Base-by-base conservation (phyloP, 2,888 invertebrate genomes). In the Tachina lurida region DNA sequence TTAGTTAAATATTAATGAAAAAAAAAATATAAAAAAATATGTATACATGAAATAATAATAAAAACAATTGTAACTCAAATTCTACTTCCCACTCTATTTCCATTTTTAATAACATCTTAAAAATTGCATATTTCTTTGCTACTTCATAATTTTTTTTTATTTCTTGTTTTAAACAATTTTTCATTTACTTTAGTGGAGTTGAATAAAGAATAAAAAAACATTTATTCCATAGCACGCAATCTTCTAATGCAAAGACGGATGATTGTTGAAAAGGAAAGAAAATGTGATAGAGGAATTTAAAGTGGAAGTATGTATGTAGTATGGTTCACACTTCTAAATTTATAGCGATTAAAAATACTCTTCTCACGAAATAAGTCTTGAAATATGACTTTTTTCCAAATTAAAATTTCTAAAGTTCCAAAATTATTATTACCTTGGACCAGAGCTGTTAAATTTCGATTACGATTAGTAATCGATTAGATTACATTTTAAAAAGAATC, bases 11-110 rank as follows among this genome's bases (percentile, higher is more conserved):
- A 70, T 77, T 63, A 77, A 73, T 65, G 65, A 65, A 71, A 63
- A 31, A n/a, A 5, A 7, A 31, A 58, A 74, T 47, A 31, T n/a
- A 47, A 3, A 15, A 56, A 58, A 4, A 54, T 12, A 65, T 31
- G 43, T 4, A n/a, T 2, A 71, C 22, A 71, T n/a, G 63, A 74
- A 80, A 43, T 17, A 75, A 83, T 73, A 75, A 74, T 70, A 67
- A 73, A 78, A 79, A 79, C 70, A 84, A 84, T 71, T 84, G 79
- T 75, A 68, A 54, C 78, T 78, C 65, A 85, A 78, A 75, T 81
- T 81, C 31, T 1, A 81, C 74, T 78, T 60, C 63, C 82, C 70
- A 75, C 74, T 82, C 70, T 65, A 52, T 58, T 58, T 63, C 19
- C 70, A 60, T 78, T 77, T 63, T 74, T 63, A 74, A 78, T 49